Conservation (phyloP, 2,888 invertebrate species). For the Drosophila mimica region DNA sequence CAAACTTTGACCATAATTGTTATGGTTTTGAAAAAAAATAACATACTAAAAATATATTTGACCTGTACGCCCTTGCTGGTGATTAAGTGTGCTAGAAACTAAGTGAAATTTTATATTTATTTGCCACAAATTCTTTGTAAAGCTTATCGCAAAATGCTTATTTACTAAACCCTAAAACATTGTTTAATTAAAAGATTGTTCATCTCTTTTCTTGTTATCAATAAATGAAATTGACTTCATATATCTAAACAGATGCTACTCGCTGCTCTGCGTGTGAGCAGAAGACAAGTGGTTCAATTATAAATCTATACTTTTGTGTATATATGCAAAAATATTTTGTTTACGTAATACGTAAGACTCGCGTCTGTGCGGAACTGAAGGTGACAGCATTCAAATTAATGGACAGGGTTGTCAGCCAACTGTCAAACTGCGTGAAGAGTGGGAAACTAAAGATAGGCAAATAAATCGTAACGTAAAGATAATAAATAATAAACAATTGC, state of each 20-base stretch:
- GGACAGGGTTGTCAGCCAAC: constrained; percentile 40
- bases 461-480: constrained; percentile 53
- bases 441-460: constrained; percentile 52
- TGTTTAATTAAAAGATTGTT: constrained; percentile 23
- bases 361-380: constrained; percentile 17
- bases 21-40: background rate
- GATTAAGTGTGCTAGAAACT: background rate
- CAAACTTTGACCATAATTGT: background rate
- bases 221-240: constrained; percentile 16
- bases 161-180: background rate
- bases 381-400: constrained; percentile 27
- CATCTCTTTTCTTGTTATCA: constrained; percentile 9
- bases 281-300: constrained; percentile 47
- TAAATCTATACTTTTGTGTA: constrained; percentile 31
- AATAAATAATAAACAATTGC: constrained; percentile 64
- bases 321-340: constrained; percentile 24
- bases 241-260: constrained; percentile 32
- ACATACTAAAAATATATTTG: background rate
- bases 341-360: constrained; percentile 22
- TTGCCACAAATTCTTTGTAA: background rate
- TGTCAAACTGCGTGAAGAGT: constrained; percentile 24
- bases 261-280: constrained; percentile 18
- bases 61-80: background rate
- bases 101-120: background rate
- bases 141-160: background rate